Percentiles rank a stretch among this genome's conserved stretches.
Conservation (phyloP, 2,797 vertebrate species). For the Eidolon dupreanum region DNA sequence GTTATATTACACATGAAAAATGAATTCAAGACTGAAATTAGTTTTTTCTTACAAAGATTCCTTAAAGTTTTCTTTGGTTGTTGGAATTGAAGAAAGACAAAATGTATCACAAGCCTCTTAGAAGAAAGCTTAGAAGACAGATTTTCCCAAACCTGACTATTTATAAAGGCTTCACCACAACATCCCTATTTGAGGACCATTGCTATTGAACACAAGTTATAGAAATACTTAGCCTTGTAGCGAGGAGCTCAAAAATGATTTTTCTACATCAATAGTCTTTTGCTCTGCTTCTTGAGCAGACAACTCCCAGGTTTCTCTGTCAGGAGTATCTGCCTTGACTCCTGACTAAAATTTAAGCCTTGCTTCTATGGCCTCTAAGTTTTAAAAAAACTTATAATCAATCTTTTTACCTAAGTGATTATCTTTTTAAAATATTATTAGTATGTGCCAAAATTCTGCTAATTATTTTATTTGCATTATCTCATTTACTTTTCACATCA, state of each 20-base stretch:
- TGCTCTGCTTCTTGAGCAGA: background rate
- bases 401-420: background rate
- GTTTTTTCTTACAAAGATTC: background rate
- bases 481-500: background rate
- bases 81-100: conserved; percentile 6
- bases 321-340: background rate
- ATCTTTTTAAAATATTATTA: background rate
- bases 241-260: background rate
- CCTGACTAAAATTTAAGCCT: conserved; percentile 28
- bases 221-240: background rate
- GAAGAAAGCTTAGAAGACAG: conserved; percentile 11
- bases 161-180: background rate
- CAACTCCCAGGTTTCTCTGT: background rate
- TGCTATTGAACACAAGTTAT: background rate
- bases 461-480: background rate
- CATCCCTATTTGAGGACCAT: background rate
- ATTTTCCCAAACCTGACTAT: background rate
- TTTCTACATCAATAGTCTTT: background rate
- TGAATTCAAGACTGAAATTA: background rate
- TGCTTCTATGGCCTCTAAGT: background rate
- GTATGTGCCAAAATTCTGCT: background rate
- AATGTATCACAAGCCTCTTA: background rate
- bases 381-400: background rate
- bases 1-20: background rate
- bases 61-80: background rate